A percentile compares a stretch with the other conserved stretches of the same genome.
These are phyloP conservation scores for Phalera bucephala DNA, from an alignment of 2,888 invertebrate species.

Conservation along the genomic window DNA sequence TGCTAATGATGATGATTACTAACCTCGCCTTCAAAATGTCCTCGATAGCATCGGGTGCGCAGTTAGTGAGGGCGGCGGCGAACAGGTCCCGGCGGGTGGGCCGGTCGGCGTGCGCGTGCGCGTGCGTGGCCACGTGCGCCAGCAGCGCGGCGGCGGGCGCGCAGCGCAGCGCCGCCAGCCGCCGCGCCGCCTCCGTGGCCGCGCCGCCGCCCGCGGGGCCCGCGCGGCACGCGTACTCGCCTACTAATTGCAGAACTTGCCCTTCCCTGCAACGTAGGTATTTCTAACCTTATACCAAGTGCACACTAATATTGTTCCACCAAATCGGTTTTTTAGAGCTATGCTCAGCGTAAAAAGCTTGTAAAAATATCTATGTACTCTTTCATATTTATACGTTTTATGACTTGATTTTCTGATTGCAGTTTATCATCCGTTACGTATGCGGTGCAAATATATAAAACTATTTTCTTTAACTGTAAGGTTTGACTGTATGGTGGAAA, in stretches of 20 bases:
- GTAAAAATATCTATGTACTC: too few species aligned
- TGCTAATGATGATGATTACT: too few species aligned
- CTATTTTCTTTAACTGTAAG: too few species aligned
- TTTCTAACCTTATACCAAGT: too few species aligned
- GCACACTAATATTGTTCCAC: too few species aligned
- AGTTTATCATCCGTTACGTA: too few species aligned
- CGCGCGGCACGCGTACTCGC: constrained; percentile 34
- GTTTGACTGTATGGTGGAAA: too few species aligned
- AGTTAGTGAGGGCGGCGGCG: constrained; percentile 53
- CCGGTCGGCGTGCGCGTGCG: constrained; percentile 52
- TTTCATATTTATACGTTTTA: too few species aligned
- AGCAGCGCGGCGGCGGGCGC: constrained; percentile 41
- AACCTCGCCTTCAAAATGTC: constrained; percentile 46
- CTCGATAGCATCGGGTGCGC: constrained; percentile 31
- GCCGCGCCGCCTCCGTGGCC: constrained; percentile 43
- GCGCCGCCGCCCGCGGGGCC: constrained; percentile 40
- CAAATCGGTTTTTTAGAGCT: too few species aligned
- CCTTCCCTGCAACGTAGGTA: constrained; percentile 61
- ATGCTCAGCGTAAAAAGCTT: too few species aligned
- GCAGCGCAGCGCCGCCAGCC: constrained; percentile 50
- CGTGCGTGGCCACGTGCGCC: constrained; percentile 38
- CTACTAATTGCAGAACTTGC: constrained; percentile 50
- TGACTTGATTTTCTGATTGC: too few species aligned
- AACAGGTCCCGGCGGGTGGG: constrained; percentile 41
- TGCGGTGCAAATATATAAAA: too few species aligned